Base-by-base conservation (phyloP, 2,113 vertebrate species). In the Equus przewalskii region DNA sequence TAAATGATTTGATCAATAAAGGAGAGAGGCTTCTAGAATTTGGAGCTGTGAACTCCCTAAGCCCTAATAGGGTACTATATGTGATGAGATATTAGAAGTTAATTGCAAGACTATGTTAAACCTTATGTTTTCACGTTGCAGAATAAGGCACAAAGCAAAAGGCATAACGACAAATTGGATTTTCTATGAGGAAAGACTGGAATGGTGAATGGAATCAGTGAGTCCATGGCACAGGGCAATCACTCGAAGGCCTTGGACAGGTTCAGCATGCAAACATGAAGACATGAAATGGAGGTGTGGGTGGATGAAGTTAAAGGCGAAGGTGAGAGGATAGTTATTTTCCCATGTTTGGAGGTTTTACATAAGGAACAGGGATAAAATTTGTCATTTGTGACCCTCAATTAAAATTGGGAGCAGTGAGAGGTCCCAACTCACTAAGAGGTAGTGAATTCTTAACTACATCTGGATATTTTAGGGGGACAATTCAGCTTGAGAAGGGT, bases 51-150 rank as follows among this genome's bases (percentile, higher is more conserved):
- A 91, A 90, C 22, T 65, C 28, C n/a, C 21, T 16, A 96, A 87
- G n/a, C 6, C 44, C 46, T 85, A 67, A 60, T 2, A 96, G 6
- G 26, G 10, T 83, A 44, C 75, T 69, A 69, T 33, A 86, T 72
- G 16, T 30, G 62, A 72, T 93, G 79, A 65, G 21, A 33, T 95
- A 78, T 87, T 85, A 72, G 60, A 88, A 93, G 36, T 96, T 87
- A 91, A n/a, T 79, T 78, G 1, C 13, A 78, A 90, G 36, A 89
- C 5, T 70, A 5, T 91, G 13, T 82, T 95, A 82, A 73, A 44
- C 14, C 41, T 90, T 30, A 65, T 91, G 21, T 87, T 64, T 95
- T 91, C 16, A 30, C 26, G 30, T 85, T 81, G 49, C 15, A 87
- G 30, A 62, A 44, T 76, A 92, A 90, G 60, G 10, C 30, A 96